phyloP scores from a whole-genome alignment of 92 coral and sea anemone species.

The Chrysogorgia sp. region DNA sequence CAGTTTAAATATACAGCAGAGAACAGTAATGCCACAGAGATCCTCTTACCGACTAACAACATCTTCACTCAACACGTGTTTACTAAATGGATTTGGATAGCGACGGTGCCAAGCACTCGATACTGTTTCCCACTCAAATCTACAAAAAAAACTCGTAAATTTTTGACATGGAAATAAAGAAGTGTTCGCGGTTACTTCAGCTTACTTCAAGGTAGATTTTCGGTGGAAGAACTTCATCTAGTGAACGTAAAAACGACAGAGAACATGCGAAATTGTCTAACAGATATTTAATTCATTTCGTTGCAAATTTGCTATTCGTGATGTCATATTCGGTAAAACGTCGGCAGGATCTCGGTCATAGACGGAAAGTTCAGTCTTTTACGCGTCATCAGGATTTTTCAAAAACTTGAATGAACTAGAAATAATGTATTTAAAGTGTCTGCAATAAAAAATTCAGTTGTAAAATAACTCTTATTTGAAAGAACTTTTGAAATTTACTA shows the following conservation, averaged over 20 bases:
- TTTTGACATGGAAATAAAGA: too few relatives aligned
- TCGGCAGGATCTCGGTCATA: too few relatives aligned
- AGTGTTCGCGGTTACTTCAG: background rate
- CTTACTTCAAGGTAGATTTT: conserved; percentile 38
- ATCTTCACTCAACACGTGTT: conserved; percentile 98
- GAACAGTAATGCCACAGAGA: background rate
- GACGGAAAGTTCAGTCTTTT: too few relatives aligned
- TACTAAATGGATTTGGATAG: conserved; percentile 94
- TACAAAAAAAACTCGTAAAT: conserved; percentile 40
- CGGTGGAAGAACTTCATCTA: conserved; percentile 42
- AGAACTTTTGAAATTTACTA: too few relatives aligned
- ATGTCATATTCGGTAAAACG: too few relatives aligned
- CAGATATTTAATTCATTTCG: background rate
- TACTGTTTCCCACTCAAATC: conserved; percentile 91
- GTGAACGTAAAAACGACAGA: background rate
- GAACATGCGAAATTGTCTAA: background rate
- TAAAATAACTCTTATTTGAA: too few relatives aligned
- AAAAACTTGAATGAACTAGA: too few relatives aligned
- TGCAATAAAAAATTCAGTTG: too few relatives aligned
- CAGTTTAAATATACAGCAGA: background rate
- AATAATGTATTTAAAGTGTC: too few relatives aligned
- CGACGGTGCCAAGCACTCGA: conserved; percentile 86
- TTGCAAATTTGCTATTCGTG: too few relatives aligned
- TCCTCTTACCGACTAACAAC: conserved; percentile 72
- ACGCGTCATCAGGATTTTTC: too few relatives aligned